Evolutionary conservation across 2,113 vertebrate species (phyloP).

Genomic region (Axis porcinus): DNA sequence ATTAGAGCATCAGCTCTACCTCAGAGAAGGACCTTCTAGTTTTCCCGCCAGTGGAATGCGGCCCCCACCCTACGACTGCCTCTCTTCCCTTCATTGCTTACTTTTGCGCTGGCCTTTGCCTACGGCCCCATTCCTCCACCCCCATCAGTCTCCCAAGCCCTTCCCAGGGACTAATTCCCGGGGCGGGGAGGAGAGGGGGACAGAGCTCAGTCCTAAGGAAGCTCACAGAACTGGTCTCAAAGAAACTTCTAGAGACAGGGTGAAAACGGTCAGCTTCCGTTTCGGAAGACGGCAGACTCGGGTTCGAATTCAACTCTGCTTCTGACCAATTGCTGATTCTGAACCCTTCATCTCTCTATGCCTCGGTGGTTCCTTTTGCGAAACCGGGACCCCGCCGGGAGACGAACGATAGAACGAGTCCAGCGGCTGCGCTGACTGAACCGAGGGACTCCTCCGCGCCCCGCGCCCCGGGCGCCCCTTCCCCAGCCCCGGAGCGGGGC

Average conservation of each 20-base stretch:
- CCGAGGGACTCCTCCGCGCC: background rate
- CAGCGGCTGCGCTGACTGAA: background rate
- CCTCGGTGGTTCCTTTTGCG: background rate
- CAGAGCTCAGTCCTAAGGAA: background rate
- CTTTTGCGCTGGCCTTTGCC: background rate
- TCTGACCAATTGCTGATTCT: background rate
- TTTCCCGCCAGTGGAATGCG: background rate
- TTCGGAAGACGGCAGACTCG: background rate
- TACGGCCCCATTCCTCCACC: fast-evolving
- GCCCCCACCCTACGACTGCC: background rate
- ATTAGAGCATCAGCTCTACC: background rate
- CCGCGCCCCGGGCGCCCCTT: background rate
- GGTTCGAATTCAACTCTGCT: background rate
- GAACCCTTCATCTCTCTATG: background rate
- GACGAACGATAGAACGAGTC: background rate
- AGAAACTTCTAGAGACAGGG: background rate
- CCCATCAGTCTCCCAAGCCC: background rate
- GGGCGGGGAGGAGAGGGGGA: background rate
- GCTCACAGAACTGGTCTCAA: background rate
- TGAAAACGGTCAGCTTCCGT: background rate
- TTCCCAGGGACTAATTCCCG: background rate
- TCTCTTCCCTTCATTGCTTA: background rate
- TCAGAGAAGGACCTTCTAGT: background rate
- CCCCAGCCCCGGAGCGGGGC: background rate
- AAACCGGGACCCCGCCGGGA: background rate